Base-by-base conservation (phyloP, 2,797 vertebrate species). In the Halcyon badia region DNA sequence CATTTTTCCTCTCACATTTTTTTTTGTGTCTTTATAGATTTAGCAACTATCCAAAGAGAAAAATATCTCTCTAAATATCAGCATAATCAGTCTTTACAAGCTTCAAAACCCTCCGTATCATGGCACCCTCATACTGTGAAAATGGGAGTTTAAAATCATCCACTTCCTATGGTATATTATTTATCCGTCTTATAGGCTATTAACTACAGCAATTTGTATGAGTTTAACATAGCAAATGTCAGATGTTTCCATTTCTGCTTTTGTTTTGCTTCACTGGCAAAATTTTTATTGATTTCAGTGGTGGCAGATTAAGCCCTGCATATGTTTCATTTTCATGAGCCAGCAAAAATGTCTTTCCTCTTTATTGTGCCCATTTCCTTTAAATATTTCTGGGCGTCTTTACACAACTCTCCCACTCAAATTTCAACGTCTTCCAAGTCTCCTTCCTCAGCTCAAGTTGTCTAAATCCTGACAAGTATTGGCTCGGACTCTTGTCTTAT, bases 201-300 rank as follows among this genome's bases (percentile, higher is more conserved):
- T 91, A 94, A 76, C 91, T 71, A 64, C 30, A 82, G 46, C 52
- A 80, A 48, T 93, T 89, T 81, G 24, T 75, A 56, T 71, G 86
- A 93, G 49, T 85, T 81, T 68, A 73, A 71, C 39, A n/a, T 26
- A 85, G 76, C 49, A 89, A 89, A 87, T 66, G 35, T 93, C 93
- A 95, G 87, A 90, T 96, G 85, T 71, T 97, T 95, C 57, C 28
- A 72, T 93, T 96, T 92, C 71, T 94, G 57, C 81, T 96, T 91
- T 90, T 93, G 39, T 92, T 97, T 95, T 96, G 91, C 89, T 94
- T 93, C 61, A 35, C 46, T 93, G 68, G 90, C 92, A 97, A 91
- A 96, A 87, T 89, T 85, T 31, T 80, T 79, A 75, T n/a, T 92
- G 86, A 93, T 95, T 95, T 96, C 88, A 81, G 61, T 85, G 41